phyloP scores from a whole-genome alignment of 35 echinoderm and acorn worm genomes.

The Patiria miniata region DNA sequence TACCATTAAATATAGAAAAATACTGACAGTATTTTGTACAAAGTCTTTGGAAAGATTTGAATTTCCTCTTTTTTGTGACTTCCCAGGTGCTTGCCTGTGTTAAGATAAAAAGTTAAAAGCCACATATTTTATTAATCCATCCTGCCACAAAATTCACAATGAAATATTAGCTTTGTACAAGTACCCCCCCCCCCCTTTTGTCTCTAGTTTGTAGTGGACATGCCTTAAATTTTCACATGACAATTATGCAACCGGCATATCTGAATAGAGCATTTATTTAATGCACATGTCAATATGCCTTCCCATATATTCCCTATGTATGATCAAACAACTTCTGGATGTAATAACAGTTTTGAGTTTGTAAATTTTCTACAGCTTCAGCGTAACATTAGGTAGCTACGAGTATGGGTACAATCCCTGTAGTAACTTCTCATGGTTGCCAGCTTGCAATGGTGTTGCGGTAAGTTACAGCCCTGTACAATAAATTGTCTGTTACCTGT shows the following conservation, averaged over 20 bases:
- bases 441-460: neutral
- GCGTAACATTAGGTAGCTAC: neutral
- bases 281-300: neutral
- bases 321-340: neutral
- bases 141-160: too few species aligned
- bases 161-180: too few species aligned
- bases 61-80: too few species aligned
- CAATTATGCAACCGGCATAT: neutral
- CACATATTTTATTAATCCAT: too few species aligned
- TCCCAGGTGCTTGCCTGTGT: too few species aligned
- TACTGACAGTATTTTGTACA: too few species aligned
- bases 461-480: neutral
- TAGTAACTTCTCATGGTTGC: neutral
- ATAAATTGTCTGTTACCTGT: neutral
- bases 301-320: neutral
- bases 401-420: neutral
- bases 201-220: too few species aligned
- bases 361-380: neutral
- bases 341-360: neutral
- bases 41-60: too few species aligned
- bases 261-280: neutral
- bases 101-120: too few species aligned
- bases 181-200: too few species aligned
- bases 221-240: neutral
- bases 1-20: too few species aligned